phyloP scores from a whole-genome alignment of 1,140 invertebrate species.

The Microplitis demolitor region DNA sequence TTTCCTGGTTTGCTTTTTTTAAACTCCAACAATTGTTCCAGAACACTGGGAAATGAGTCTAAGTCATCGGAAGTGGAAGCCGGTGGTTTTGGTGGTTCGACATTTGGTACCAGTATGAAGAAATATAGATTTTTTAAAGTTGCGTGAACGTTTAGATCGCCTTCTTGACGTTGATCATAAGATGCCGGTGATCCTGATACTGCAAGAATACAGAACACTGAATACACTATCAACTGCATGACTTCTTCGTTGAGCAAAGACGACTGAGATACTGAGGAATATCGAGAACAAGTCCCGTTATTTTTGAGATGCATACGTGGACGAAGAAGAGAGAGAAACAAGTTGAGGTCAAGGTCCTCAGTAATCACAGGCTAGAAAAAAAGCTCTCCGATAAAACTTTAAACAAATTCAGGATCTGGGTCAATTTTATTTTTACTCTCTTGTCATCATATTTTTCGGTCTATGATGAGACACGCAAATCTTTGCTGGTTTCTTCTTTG shows the following conservation, averaged over 20 bases:
- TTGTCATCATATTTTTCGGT: neutral
- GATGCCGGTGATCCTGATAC: constrained; percentile 30
- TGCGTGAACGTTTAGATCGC: constrained; percentile 54
- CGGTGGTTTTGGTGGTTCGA: neutral
- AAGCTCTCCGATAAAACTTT: neutral
- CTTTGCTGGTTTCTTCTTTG: constrained; percentile 2
- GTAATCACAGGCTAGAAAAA: neutral
- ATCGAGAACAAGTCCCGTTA: constrained; percentile 4
- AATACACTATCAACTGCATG: neutral
- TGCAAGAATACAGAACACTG: constrained; percentile 6
- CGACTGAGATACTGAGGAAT: constrained; percentile 1
- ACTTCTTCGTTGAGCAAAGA: neutral
- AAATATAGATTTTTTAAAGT: constrained; percentile 57
- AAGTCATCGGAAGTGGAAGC: constrained; percentile 18
- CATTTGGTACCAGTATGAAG: constrained; percentile 41
- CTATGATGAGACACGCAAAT: neutral
- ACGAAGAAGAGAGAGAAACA: neutral
- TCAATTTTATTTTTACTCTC: no score
- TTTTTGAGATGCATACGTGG: neutral
- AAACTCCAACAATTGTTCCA: constrained; percentile 30
- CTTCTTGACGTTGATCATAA: constrained; percentile 60
- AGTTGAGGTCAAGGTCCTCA: neutral
- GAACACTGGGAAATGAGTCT: constrained; percentile 18
- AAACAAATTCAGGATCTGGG: neutral
- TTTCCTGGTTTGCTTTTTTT: constrained; percentile 23